A percentile compares a stretch with the other conserved stretches of the same genome.
Evolutionary conservation across 2,797 vertebrate species (phyloP).

Genomic region (Spheniscus humboldti): DNA sequence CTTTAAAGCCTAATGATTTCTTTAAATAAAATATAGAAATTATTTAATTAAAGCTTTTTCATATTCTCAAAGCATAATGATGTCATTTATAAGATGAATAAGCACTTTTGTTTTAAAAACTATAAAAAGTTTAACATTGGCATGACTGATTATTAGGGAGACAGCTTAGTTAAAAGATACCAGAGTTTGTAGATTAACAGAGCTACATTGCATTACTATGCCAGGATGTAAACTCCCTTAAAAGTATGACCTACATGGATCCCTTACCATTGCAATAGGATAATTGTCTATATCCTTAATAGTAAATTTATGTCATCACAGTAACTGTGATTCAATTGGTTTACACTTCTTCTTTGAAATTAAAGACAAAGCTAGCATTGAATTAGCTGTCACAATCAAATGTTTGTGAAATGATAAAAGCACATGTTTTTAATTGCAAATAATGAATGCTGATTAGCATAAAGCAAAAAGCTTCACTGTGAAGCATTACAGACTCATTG

Average conservation of each 20-base stretch:
- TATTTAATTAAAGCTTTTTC: background rate
- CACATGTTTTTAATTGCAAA: conserved; percentile 62
- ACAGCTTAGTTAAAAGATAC: background rate
- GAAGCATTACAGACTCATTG: conserved; percentile 28
- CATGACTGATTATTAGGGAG: background rate
- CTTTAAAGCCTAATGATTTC: background rate
- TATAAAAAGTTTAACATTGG: background rate
- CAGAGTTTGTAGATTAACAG: background rate
- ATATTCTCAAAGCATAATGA: background rate
- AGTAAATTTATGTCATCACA: conserved; percentile 23
- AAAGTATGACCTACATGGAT: background rate
- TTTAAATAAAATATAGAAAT: background rate
- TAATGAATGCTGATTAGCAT: conserved; percentile 66
- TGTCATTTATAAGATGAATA: background rate
- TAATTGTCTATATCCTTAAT: background rate
- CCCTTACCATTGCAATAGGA: background rate
- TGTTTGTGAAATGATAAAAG: conserved; percentile 72
- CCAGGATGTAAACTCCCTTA: background rate
- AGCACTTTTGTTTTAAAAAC: background rate
- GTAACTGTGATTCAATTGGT: conserved; percentile 21
- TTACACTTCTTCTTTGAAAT: conserved; percentile 43
- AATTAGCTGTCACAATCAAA: conserved; percentile 70
- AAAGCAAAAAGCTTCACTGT: conserved; percentile 63
- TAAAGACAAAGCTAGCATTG: conserved; percentile 69
- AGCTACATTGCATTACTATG: background rate